These are phyloP conservation scores for Tarsius wallacei DNA, from an alignment of 2,797 vertebrate species.

Conservation along the genomic window DNA sequence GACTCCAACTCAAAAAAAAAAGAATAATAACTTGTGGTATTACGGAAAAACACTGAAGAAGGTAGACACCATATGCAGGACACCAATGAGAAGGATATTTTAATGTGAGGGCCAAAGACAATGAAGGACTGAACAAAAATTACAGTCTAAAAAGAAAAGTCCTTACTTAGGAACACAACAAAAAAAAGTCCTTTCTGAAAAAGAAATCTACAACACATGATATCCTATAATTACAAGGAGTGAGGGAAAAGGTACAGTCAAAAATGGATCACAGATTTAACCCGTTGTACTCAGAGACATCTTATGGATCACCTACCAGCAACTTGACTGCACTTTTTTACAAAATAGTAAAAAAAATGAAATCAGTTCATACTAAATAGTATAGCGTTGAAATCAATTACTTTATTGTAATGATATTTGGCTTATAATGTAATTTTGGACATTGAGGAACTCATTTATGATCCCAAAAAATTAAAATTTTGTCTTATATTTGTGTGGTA, in stretches of 20 bases:
- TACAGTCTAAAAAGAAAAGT: background rate
- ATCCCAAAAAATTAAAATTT: too few species aligned
- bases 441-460: too few species aligned
- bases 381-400: too few species aligned
- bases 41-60: background rate
- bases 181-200: background rate
- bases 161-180: background rate
- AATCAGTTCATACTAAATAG: too few species aligned
- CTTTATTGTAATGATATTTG: too few species aligned
- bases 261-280: background rate
- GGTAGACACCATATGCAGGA: background rate
- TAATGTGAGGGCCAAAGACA: background rate
- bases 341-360: too few species aligned
- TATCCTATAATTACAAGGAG: background rate
- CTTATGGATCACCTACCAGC: too few species aligned
- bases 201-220: background rate
- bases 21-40: background rate
- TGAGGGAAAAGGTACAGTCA: background rate
- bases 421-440: too few species aligned
- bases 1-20: too few species aligned
- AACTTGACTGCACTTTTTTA: too few species aligned
- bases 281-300: too few species aligned
- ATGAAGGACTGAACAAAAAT: constrained; percentile 18
- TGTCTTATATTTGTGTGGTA: too few species aligned
- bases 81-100: background rate